Conservation (phyloP, 23 tunicate genomes). For the Halocynthia aurantium region DNA sequence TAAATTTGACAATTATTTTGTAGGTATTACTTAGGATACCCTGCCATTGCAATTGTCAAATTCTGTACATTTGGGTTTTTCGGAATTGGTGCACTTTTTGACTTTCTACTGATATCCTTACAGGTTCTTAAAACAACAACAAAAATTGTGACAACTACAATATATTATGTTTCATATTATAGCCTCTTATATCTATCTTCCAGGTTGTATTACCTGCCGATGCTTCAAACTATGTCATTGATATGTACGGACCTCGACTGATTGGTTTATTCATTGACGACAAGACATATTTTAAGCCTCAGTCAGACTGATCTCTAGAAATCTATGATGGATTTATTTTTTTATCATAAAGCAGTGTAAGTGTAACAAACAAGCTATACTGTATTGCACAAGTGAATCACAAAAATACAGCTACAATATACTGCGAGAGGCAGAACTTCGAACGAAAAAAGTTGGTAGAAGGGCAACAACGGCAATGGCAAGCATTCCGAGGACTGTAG, state of each 20-base stretch:
- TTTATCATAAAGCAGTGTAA: no score
- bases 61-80: conserved; percentile 83
- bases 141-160: not conserved
- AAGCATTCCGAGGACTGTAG: conserved; percentile 51
- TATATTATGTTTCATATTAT: not conserved
- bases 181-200: not conserved
- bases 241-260: conserved; percentile 71
- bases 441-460: conserved; percentile 45
- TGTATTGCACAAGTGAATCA: no score
- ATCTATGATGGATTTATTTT: no score
- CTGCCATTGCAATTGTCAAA: conserved; percentile 80
- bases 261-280: conserved; percentile 30
- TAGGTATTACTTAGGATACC: conserved; percentile 89
- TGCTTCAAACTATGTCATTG: conserved; percentile 89
- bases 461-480: conserved; percentile 49
- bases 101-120: conserved; percentile 56
- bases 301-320: not conserved
- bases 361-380: no score
- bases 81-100: conserved; percentile 82
- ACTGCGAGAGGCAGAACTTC: not conserved
- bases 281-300: conserved; percentile 46
- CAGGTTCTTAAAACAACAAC: conserved; percentile 18
- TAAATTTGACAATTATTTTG: not conserved
- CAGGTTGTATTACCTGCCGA: conserved; percentile 82
- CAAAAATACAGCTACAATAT: no score